Evolutionary conservation across 2,113 vertebrate species (phyloP), one percentile per base, ranked within the genome.

Genomic region (Charadrius vociferus): DNA sequence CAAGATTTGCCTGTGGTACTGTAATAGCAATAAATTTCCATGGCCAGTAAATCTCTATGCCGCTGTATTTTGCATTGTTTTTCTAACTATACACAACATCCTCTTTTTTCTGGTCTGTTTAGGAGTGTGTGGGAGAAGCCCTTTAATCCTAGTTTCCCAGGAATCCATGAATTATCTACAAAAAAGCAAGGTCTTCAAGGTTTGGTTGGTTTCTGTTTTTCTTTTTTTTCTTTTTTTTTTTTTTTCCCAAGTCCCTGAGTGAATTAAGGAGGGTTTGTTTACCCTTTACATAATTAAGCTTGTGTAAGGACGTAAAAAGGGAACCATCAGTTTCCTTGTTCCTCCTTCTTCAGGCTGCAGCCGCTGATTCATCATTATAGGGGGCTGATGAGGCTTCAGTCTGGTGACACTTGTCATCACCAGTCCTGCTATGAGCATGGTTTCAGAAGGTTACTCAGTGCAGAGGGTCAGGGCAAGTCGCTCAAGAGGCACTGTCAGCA

Each of bases 231-330:
- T 14, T 70, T 53, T 3, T 17, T 45, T 62, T 10, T 52, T 74
- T 53, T 75, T 63, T 70, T 12, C 39, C 84, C 49, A 7, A 72
- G 58, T 77, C 34, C 23, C 29, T 63, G 29, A 3, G 9, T 67
- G 73, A 85, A 37, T 81, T 96, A 68, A 77, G 90, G 84, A 85
- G 65, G 21, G 8, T 72, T 93, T 91, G 53, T 90, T 97, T 94
- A 86, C 26, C 14, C 36, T 91, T 85, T 77, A 49, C 10, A 37
- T 93, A 66, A 93, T 86, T 88, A 73, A 77, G 53, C 13, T 61
- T 80, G 24, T 62, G 43, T 65, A n/a, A 14, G 12, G 13, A 11
- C 36, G 56, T 26, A 81, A 79, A 85, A 78, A 94, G 49, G 52
- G 39, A 88, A 53, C 13, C 19, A 58, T 87, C 59, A 71, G 29